phyloP scores from a whole-genome alignment of 2,888 invertebrate genomes.

The Biston stratarius region DNA sequence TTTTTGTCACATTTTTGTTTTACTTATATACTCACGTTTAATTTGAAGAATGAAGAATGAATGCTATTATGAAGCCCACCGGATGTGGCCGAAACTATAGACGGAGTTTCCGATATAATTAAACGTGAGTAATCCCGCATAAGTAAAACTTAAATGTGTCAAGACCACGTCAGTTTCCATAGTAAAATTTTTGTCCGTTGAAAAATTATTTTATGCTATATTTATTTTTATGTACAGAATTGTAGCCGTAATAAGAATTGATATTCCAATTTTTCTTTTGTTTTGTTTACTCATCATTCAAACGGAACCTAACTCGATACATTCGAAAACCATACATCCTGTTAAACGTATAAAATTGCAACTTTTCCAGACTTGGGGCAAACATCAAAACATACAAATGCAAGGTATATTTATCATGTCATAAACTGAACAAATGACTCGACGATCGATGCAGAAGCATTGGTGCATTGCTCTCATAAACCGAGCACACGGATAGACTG shows the following conservation, averaged over 20 bases:
- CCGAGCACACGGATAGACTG: conserved; percentile 38
- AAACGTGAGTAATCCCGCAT: no score
- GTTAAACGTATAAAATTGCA: conserved; percentile 16
- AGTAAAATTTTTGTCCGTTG: not conserved
- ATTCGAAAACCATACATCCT: conserved; percentile 22
- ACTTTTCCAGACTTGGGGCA: conserved; percentile 27
- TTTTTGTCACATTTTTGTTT: no score
- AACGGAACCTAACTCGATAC: conserved; percentile 13
- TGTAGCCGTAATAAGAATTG: no score
- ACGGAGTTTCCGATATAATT: no score
- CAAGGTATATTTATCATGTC: conserved; percentile 38
- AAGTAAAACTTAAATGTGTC: no score
- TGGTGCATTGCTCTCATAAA: conserved; percentile 50
- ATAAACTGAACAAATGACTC: conserved; percentile 38
- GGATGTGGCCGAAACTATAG: no score
- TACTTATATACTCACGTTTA: no score
- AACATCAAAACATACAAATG: conserved; percentile 38
- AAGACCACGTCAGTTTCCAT: no score
- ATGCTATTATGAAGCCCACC: no score
- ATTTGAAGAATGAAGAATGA: no score
- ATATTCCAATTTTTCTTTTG: not conserved
- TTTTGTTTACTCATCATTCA: conserved; percentile 8
- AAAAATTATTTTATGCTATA: not conserved
- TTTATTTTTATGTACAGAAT: no score
- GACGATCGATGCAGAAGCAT: conserved; percentile 41